Conservation (phyloP, 2,113 vertebrate genomes). For the Spheniscus mendiculus region DNA sequence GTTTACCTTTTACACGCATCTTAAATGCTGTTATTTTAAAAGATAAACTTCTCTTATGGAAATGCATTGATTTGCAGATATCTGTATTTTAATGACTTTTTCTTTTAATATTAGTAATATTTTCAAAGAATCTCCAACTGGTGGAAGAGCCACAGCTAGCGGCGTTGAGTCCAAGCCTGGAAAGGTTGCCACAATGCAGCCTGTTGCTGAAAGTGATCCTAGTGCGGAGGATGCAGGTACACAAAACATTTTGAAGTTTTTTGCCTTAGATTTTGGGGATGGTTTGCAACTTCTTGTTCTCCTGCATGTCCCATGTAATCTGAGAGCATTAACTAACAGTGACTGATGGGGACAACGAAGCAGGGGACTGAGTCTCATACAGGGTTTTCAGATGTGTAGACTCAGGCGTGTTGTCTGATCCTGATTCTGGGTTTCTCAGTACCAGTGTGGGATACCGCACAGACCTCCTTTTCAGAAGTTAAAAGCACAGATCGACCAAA, state of each 20-base stretch:
- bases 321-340: no score
- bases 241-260: background rate
- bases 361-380: background rate
- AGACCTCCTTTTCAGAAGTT: background rate
- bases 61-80: background rate
- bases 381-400: background rate
- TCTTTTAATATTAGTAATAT: background rate
- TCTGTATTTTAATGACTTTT: background rate
- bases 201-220: background rate
- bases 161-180: background rate
- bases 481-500: background rate
- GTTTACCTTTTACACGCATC: rapidly evolving
- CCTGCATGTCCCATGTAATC: no score
- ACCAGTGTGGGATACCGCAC: rapidly evolving
- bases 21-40: background rate
- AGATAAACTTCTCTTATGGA: background rate
- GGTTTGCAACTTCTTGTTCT: background rate
- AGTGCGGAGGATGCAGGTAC: constrained; percentile 40
- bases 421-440: background rate
- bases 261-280: background rate
- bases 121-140: constrained; percentile 13
- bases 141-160: background rate
- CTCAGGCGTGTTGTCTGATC: background rate
- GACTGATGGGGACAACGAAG: background rate
- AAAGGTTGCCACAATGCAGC: background rate